Base-by-base conservation (phyloP, 2,797 vertebrate genomes). In the Clarias fuscus region DNA sequence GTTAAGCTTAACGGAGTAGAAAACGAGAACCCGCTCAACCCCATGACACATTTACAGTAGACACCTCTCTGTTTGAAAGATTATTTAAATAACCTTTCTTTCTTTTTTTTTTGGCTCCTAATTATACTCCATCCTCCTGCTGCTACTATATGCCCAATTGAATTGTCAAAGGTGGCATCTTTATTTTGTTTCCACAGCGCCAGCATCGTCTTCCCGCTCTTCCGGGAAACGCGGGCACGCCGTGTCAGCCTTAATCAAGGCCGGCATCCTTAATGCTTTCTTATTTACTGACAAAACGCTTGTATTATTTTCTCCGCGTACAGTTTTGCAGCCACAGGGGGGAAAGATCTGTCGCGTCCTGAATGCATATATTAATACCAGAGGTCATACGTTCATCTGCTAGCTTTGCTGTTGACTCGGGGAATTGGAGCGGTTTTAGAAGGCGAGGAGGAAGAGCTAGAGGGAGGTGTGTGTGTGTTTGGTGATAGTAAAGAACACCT, bases 331-430 rank as follows among this genome's bases (percentile, higher is more conserved):
- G 82, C 70, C 62, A n/a, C 64, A 15, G 75, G 70, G 71, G 81
- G 81, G 18, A 62, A 40, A 15, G 58, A 82, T 59, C 83, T n/a
- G 53, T 53, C 58, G 20, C 68, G 27, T 77, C 20, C 85, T 43
- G 84, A 84, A 88, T 86, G 17, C 72, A 86, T 85, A 88, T 87
- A 88, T 87, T 81, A 82, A 86, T 84, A 59, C 53, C 65, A 33
- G 70, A 59, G 85, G 86, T 82, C 82, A 71, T 37, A 11, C n/a
- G 14, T 43, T 65, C 78, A 65, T 8, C 10, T 4, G 30, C 58
- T 62, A 14, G 77, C 77, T 64, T 64, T 24, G 59, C 6, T 78
- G 59, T 78, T 78, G 85, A 86, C 87, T 84, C 64, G 37, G 76
- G 76, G 84, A 84, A 75, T 72, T 78, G 80, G 83, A 75, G 59